Conservation (phyloP, 2,797 vertebrate genomes). For the Pseudotriccus pelzelni region DNA sequence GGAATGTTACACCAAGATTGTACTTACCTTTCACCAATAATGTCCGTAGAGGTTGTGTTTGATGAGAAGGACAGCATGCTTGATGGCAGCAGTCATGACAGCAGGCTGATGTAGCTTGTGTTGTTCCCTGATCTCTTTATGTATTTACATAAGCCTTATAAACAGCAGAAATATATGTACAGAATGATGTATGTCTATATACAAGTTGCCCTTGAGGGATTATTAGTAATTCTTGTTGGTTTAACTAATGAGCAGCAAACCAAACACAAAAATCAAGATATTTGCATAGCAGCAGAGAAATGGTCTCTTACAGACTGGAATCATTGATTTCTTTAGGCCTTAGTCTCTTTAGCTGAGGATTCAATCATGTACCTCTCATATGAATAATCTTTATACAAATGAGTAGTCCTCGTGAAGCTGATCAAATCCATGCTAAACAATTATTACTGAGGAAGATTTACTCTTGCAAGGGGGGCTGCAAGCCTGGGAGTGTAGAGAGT, state of each 20-base stretch:
- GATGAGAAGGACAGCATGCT: neutral
- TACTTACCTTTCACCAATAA: neutral
- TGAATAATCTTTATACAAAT: neutral
- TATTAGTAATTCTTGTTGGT: conserved; percentile 27
- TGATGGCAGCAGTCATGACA: neutral
- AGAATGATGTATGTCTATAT: neutral
- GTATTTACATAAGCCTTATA: neutral
- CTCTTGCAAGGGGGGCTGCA: neutral
- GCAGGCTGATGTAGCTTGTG: neutral
- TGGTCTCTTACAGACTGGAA: neutral
- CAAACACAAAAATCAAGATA: neutral
- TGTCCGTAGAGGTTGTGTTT: neutral
- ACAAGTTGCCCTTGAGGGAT: neutral
- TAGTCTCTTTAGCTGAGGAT: neutral
- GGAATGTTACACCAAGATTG: neutral
- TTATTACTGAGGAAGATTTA: neutral
- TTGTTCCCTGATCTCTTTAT: neutral
- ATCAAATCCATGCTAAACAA: neutral
- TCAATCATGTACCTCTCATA: neutral
- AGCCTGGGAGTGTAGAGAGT: neutral
- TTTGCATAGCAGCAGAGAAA: neutral
- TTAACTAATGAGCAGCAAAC: conserved; percentile 12
- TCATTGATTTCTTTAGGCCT: neutral
- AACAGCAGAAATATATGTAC: neutral
- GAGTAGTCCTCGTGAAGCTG: neutral